A percentile compares a stretch with the other conserved stretches of the same genome.
These are phyloP conservation scores for Thera obeliscata DNA, from an alignment of 2,888 invertebrate genomes.

Conservation along the genomic window DNA sequence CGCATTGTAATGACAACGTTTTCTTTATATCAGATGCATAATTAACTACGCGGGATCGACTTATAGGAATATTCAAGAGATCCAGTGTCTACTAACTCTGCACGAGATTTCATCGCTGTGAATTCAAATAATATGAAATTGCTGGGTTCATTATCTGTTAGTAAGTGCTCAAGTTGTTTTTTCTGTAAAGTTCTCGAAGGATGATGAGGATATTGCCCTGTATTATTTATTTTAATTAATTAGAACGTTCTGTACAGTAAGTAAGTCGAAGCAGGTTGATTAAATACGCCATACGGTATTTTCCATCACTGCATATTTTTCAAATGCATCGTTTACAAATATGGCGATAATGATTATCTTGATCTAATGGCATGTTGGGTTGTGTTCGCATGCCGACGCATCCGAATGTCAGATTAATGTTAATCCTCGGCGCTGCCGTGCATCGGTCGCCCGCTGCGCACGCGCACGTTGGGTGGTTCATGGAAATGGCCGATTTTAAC, in stretches of 20 bases:
- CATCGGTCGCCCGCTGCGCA: slow-evolving; percentile 20
- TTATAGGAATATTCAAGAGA: neutral
- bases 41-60: neutral
- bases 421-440: slow-evolving; percentile 34
- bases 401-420: slow-evolving; percentile 43
- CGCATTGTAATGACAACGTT: slow-evolving; percentile 7
- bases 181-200: no score
- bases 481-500: neutral
- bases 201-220: no score
- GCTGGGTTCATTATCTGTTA: no score
- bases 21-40: neutral
- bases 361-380: neutral
- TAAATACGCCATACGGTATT: neutral
- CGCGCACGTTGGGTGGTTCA: slow-evolving; percentile 1
- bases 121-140: no score
- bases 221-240: no score
- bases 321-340: slow-evolving; percentile 3
- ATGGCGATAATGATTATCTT: slow-evolving; percentile 6
- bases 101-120: no score
- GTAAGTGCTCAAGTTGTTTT: no score
- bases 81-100: no score
- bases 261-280: neutral
- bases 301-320: slow-evolving; percentile 10
- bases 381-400: slow-evolving; percentile 7
- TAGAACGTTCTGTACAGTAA: no score